Percentiles rank a stretch among this genome's conserved stretches.
These are phyloP conservation scores for Drosophila ezoana DNA, from an alignment of 2,888 invertebrate genomes.

Conservation along the genomic window DNA sequence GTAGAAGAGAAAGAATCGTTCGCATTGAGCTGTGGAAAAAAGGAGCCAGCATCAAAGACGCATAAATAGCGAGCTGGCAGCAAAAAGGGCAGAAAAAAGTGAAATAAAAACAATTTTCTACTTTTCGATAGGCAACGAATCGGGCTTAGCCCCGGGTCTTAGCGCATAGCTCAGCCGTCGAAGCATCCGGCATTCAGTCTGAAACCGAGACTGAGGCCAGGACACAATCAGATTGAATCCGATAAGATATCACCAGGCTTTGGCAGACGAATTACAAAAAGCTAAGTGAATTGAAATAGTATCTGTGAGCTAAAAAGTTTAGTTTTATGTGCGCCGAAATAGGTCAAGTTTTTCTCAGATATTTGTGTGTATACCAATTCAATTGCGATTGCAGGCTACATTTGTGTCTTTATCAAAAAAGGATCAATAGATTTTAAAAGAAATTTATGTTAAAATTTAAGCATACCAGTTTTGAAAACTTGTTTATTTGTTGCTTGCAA, in stretches of 20 bases:
- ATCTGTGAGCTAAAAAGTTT: slow-evolving; percentile 32
- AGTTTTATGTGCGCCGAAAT: slow-evolving; percentile 6
- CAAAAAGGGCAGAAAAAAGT: slow-evolving; percentile 12
- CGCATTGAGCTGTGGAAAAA: slow-evolving; percentile 6
- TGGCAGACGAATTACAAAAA: slow-evolving; percentile 21
- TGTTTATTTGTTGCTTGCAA: too few relatives aligned
- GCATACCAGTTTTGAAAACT: too few relatives aligned
- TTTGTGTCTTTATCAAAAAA: too few relatives aligned
- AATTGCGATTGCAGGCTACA: not conserved
- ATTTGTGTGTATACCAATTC: not conserved
- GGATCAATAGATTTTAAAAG: too few relatives aligned
- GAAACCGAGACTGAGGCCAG: slow-evolving; percentile 6
- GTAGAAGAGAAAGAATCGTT: not conserved
- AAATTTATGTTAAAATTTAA: too few relatives aligned
- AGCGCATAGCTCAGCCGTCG: slow-evolving; percentile 39
- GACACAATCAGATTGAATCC: slow-evolving; percentile 35
- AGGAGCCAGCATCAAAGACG: slow-evolving; percentile 40
- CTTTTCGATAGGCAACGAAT: slow-evolving; percentile 42
- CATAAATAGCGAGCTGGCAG: slow-evolving; percentile 44
- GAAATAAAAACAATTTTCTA: slow-evolving; percentile 38
- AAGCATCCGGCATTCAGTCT: slow-evolving; percentile 17
- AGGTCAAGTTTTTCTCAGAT: not conserved
- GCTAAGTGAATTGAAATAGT: slow-evolving; percentile 43
- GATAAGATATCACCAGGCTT: slow-evolving; percentile 44
- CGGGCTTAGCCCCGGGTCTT: slow-evolving; percentile 44